Percentiles rank a stretch among this genome's conserved stretches.
phyloP scores from a whole-genome alignment of 2,113 vertebrate genomes.

The Callionymus lyra region DNA sequence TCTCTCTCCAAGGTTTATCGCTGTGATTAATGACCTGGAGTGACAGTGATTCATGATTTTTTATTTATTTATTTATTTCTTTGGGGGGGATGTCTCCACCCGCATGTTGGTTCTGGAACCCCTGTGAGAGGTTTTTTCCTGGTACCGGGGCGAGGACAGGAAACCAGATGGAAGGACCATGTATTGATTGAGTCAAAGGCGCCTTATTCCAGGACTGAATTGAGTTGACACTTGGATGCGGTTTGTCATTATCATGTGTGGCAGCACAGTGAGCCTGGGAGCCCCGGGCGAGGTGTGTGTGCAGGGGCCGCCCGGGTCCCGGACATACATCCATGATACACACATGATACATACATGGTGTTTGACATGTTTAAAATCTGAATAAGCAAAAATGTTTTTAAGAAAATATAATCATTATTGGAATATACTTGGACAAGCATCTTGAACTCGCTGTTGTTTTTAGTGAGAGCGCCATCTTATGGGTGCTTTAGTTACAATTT shows the following conservation, averaged over 20 bases:
- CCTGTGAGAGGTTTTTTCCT: conserved; percentile 8
- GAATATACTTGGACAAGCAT: not conserved
- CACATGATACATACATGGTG: conserved; percentile 29
- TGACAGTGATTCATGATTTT: too few relatives aligned
- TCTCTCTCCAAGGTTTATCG: not conserved
- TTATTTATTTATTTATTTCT: conserved; percentile 14
- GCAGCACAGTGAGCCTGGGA: conserved; percentile 34
- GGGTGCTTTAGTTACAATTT: too few relatives aligned
- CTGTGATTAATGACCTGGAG: not conserved
- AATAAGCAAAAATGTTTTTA: too few relatives aligned
- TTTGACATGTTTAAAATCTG: not conserved
- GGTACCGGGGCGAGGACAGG: conserved; percentile 40
- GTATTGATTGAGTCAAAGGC: conserved; percentile 52
- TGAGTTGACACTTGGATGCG: conserved; percentile 58
- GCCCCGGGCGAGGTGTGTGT: conserved; percentile 22
- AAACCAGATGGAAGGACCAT: conserved; percentile 51
- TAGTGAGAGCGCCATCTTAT: not conserved
- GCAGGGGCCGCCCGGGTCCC: conserved; percentile 9
- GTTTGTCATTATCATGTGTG: conserved; percentile 57
- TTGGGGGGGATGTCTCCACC: not conserved
- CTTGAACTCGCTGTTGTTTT: not conserved
- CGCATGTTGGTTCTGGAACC: too few relatives aligned
- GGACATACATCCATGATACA: conserved; percentile 26
- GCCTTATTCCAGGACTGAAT: conserved; percentile 45
- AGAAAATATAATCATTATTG: too few relatives aligned